Percentiles rank a stretch among this genome's conserved stretches.
Conservation (phyloP, 1,140 invertebrate genomes). For the Caenorhabditis remanei region DNA sequence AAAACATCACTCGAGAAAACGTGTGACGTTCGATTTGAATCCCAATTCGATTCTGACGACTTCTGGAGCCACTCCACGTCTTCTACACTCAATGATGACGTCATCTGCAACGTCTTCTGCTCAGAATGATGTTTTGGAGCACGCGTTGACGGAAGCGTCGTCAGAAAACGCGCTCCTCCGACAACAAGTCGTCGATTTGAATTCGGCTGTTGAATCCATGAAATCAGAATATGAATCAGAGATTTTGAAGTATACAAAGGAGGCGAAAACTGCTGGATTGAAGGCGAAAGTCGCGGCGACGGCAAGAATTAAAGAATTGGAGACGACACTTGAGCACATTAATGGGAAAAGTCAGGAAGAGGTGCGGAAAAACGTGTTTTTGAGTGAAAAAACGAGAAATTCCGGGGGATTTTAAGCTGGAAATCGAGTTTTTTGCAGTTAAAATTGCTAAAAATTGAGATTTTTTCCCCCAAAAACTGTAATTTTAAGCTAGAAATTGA, state of each 20-base stretch:
- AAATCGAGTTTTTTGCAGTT: too few species aligned
- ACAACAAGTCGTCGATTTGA: conserved; percentile 9
- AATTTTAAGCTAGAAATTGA: too few species aligned
- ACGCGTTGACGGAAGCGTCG: neutral
- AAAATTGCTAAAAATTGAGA: too few species aligned
- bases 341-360: conserved; percentile 56
- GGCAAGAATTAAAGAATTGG: conserved; percentile 74
- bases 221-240: conserved; percentile 71
- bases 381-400: too few species aligned
- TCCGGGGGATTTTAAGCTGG: neutral
- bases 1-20: conserved; percentile 65
- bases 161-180: conserved; percentile 38
- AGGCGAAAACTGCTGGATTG: conserved; percentile 67
- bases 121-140: neutral
- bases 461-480: too few species aligned
- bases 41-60: conserved; percentile 21
- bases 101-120: neutral
- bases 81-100: neutral
- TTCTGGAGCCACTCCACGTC: neutral
- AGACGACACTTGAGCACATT: conserved; percentile 58
- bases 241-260: conserved; percentile 69
- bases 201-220: conserved; percentile 65
- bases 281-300: conserved; percentile 74
- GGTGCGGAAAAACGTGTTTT: too few species aligned
- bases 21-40: conserved; percentile 70